phyloP scores from a whole-genome alignment of 2,797 vertebrate genomes.

The Argya squamiceps region DNA sequence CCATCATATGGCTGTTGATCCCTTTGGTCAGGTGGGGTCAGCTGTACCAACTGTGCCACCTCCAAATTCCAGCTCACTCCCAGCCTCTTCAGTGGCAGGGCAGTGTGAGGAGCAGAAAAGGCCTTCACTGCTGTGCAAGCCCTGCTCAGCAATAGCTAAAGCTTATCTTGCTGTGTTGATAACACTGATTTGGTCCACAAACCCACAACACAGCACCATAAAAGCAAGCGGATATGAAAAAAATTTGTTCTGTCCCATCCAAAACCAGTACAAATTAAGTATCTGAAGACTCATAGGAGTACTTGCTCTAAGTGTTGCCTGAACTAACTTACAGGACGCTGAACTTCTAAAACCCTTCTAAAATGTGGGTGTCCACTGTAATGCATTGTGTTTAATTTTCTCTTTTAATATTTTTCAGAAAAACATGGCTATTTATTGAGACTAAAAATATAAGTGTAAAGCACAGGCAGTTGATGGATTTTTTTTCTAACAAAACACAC shows the following conservation, averaged over 20 bases:
- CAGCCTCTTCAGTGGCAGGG: background rate
- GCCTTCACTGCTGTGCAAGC: background rate
- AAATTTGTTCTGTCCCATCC: background rate
- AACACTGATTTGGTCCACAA: background rate
- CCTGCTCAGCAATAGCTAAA: background rate
- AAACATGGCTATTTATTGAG: background rate
- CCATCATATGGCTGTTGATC: accelerated
- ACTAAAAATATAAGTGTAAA: background rate
- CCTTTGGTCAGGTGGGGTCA: background rate
- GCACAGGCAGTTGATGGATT: background rate
- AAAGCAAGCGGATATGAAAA: background rate
- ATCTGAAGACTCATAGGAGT: background rate
- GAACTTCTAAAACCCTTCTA: background rate
- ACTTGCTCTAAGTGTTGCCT: background rate
- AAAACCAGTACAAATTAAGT: background rate
- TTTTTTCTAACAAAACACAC: background rate
- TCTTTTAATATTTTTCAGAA: background rate
- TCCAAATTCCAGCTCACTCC: background rate
- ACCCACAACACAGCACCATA: background rate
- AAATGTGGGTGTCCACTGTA: background rate
- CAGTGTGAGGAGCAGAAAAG: background rate
- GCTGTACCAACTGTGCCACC: background rate
- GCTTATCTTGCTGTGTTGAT: background rate
- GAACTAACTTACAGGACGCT: background rate
- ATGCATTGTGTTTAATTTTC: background rate